Conservation (phyloP, 2,113 vertebrate species). For the Petromus typicus region DNA sequence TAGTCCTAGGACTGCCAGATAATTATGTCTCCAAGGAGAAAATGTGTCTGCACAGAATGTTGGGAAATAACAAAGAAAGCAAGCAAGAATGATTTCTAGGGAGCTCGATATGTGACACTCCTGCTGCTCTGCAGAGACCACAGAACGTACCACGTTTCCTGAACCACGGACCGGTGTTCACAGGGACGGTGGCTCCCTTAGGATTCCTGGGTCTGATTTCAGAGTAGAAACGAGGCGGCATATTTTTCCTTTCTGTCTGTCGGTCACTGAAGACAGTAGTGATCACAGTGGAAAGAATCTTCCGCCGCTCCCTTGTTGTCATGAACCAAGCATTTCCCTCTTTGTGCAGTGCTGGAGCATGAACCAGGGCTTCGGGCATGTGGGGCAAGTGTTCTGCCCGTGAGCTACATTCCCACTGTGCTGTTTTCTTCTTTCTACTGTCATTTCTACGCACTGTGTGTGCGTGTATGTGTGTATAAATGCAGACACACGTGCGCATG, state of each 20-base stretch:
- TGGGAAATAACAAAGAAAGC: neutral
- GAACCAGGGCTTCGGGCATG: neutral
- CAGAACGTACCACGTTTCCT: neutral
- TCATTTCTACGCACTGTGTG: neutral
- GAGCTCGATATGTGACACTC: neutral
- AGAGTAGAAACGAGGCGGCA: neutral
- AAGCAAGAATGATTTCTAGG: neutral
- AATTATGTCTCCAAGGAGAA: constrained; percentile 23
- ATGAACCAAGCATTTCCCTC: neutral
- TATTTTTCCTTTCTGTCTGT: neutral
- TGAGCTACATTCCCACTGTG: neutral
- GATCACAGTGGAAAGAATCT: neutral
- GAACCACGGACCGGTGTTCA: neutral
- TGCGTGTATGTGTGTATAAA: neutral
- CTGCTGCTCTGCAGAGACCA: neutral
- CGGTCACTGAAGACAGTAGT: neutral
- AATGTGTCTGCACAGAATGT: neutral
- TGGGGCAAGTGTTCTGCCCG: neutral
- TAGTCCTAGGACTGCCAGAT: neutral
- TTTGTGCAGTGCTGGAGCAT: neutral
- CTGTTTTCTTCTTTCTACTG: neutral
- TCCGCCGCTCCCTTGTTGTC: neutral
- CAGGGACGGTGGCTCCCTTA: neutral
- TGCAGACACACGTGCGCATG: neutral
- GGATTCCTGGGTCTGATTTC: neutral